phyloP scores from a whole-genome alignment of 2,888 invertebrate species.

The Torymus aiolomorphi region DNA sequence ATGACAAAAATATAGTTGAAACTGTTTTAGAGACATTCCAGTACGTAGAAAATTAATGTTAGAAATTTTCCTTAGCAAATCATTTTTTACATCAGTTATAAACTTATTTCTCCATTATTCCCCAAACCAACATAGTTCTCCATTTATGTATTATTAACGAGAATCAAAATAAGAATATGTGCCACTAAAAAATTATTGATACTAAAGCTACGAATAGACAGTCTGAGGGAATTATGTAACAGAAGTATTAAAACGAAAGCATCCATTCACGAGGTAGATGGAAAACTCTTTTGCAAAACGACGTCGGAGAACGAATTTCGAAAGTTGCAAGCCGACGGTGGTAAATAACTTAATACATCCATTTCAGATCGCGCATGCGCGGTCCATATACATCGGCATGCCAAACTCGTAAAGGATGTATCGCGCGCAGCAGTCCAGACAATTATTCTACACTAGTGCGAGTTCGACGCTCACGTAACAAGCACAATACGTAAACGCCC shows the following conservation, averaged over 20 bases:
- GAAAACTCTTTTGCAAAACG: constrained; percentile 19
- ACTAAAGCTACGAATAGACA: too few relatives aligned
- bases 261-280: not conserved
- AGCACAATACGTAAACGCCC: constrained; percentile 33
- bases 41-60: too few relatives aligned
- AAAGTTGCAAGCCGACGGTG: constrained; percentile 17
- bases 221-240: not conserved
- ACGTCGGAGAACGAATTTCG: constrained; percentile 18
- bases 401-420: constrained; percentile 43
- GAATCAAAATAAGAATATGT: too few relatives aligned
- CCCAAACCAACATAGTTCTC: too few relatives aligned
- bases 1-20: too few relatives aligned
- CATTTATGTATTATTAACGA: too few relatives aligned
- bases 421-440: constrained; percentile 26
- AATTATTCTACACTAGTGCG: not conserved
- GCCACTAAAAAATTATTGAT: too few relatives aligned
- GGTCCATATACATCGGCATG: constrained; percentile 7
- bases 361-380: constrained; percentile 20
- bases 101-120: too few relatives aligned
- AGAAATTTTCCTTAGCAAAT: too few relatives aligned
- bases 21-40: too few relatives aligned
- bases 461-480: constrained; percentile 48
- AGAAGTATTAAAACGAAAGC: constrained; percentile 13
- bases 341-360: constrained; percentile 48
- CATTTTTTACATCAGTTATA: too few relatives aligned